These are phyloP conservation scores for Mesorhabditis sp. DNA, from an alignment of 2,888 invertebrate genomes.

Conservation along the genomic window DNA sequence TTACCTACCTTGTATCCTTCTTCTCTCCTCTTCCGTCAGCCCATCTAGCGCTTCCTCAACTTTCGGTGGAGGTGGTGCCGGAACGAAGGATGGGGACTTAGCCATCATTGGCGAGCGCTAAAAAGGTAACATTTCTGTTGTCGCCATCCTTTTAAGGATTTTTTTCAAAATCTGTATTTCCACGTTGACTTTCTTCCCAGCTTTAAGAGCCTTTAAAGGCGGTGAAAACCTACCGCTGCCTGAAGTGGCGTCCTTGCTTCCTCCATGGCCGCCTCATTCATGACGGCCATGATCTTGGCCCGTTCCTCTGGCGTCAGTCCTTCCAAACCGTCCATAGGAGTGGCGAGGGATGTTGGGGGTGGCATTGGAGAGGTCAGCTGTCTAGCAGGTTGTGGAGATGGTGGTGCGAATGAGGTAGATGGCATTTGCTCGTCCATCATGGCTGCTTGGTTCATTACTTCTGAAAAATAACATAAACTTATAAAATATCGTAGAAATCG, in stretches of 20 bases:
- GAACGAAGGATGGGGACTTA: neutral
- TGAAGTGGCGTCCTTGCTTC: neutral
- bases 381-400: neutral
- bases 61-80: neutral
- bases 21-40: neutral
- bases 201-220: neutral
- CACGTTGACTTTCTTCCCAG: neutral
- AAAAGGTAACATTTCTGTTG: neutral
- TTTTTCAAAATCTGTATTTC: too few relatives aligned
- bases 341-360: too few relatives aligned
- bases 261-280: conserved; percentile 14
- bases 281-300: conserved; percentile 10
- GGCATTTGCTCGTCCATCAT: neutral
- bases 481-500: neutral
- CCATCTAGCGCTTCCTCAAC: neutral
- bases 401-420: neutral
- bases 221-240: neutral
- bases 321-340: neutral
- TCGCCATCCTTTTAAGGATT: too few relatives aligned
- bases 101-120: neutral
- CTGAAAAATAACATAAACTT: neutral
- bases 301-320: neutral
- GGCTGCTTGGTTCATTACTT: neutral
- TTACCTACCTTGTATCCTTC: neutral
- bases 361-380: neutral